A percentile compares a stretch with the other conserved stretches of the same genome.
Evolutionary conservation across 2,797 vertebrate genomes (phyloP).

Genomic region (Xiphorhynchus erythropygius): DNA sequence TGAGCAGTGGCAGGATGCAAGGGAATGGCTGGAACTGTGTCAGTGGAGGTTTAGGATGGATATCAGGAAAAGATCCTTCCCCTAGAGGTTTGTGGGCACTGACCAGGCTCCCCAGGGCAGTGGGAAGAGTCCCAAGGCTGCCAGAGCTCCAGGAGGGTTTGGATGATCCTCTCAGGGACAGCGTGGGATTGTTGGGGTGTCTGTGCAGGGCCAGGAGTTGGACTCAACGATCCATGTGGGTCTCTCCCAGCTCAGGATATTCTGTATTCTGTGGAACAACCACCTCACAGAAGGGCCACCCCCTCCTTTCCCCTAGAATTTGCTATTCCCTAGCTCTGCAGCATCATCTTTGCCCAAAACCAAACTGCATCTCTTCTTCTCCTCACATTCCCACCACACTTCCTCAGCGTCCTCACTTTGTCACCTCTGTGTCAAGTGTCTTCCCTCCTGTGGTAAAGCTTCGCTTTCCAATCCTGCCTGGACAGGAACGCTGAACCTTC

Average conservation of each 20-base stretch:
- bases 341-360: not conserved
- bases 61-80: rapidly evolving
- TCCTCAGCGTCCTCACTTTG: not conserved
- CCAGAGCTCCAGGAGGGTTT: not conserved
- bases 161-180: rapidly evolving
- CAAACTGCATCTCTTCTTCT: not conserved
- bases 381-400: rapidly evolving
- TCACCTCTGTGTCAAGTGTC: not conserved
- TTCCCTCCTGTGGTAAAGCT: not conserved
- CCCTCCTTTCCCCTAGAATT: not conserved
- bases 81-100: not conserved
- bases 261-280: not conserved
- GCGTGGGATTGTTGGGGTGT: not conserved
- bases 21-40: rapidly evolving
- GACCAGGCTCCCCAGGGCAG: not conserved
- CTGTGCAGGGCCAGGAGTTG: not conserved
- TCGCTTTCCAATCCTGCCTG: not conserved
- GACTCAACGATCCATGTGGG: no score
- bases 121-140: rapidly evolving
- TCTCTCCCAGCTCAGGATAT: not conserved
- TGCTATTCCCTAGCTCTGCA: not conserved
- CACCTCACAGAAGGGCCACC: not conserved
- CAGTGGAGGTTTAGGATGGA: rapidly evolving
- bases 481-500: not conserved
- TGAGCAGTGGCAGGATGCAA: not conserved